Base-by-base conservation (phyloP, 2,888 invertebrate species). In the Drosophila nigritarsus region DNA sequence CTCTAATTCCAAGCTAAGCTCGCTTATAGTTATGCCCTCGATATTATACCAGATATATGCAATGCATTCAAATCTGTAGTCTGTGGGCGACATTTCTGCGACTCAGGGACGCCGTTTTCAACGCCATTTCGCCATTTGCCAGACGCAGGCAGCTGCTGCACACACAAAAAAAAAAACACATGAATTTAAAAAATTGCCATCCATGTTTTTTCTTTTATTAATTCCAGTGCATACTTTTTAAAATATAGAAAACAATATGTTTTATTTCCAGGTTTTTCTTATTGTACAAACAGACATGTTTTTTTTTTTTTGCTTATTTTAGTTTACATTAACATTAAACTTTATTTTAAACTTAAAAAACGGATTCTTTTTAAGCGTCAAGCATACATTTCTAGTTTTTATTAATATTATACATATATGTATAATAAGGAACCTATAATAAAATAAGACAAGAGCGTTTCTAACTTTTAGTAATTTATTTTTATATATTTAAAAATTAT, bases 91-190 rank as follows among this genome's bases (percentile, higher is more conserved):
- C 83, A 80, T 73, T 74, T 68, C 49, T 81, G 60, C 89, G 83
- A 53, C 87, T 71, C 62, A 55, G 65, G 63, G 83, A 66, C 89
- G 78, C 72, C 89, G 78, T 89, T 86, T 89, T 83, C 83, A 74
- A 29, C 87, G 65, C 65, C 63, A 50, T 50, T 49, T 50, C n/a
- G 67, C 73, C 81, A 86, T 83, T 83, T 86, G 86, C 66, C 68
- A 58, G 60, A 53, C 59, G 38, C 27, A 48, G 75, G 29, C 72
- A 71, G 78, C 70, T 58, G 71, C 65, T 65, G 45, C 38, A 45
- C 24, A 24, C 45, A 3, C 0, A 8, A 0, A 45, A 24, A 20
- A n/a, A 45, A 45, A 24, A n/a, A 24, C 2, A 4, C 2, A 1
- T 45, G 4, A 2, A 24, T 45, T 45, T 45, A 2, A 4, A 15